A percentile compares a stretch with the other conserved stretches of the same genome.
Conservation (phyloP, 2,888 invertebrate genomes). For the Drosophila dives region DNA sequence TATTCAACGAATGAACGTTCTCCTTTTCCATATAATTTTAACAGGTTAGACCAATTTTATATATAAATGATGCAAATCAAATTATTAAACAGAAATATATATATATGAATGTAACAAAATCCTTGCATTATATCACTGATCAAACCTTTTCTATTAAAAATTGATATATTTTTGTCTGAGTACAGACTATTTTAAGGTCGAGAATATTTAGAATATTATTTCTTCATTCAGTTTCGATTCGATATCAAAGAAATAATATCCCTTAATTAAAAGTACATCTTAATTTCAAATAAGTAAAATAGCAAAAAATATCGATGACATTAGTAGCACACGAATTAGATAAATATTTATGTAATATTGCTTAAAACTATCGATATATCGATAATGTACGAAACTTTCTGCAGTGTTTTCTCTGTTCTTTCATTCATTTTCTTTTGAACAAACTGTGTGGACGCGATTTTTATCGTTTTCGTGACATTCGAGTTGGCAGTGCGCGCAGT, state of each 20-base stretch:
- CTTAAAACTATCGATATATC: constrained; percentile 42
- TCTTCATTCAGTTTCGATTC: not conserved
- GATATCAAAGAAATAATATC: not conserved
- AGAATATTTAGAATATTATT: not conserved
- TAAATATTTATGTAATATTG: constrained; percentile 9
- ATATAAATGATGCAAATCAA: constrained; percentile 63
- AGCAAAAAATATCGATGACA: constrained; percentile 14
- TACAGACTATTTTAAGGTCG: not conserved
- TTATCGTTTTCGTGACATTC: constrained; percentile 48
- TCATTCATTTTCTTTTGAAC: constrained; percentile 54
- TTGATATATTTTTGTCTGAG: not conserved
- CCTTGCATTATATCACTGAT: not conserved
- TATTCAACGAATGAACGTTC: constrained; percentile 45
- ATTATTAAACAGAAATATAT: constrained; percentile 70
- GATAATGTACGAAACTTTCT: constrained; percentile 40
- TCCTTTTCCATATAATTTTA: constrained; percentile 42
- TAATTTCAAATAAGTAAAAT: not conserved
- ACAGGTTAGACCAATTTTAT: constrained; percentile 77
- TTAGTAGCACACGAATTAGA: constrained; percentile 5
- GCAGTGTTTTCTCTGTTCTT: constrained; percentile 45
- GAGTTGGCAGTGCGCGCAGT: constrained; percentile 59
- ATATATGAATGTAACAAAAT: constrained; percentile 17
- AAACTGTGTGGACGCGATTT: constrained; percentile 50
- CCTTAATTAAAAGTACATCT: not conserved
- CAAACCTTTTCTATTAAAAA: not conserved